phyloP scores from a whole-genome alignment of 2,113 vertebrate genomes.

The Heterotis niloticus region DNA sequence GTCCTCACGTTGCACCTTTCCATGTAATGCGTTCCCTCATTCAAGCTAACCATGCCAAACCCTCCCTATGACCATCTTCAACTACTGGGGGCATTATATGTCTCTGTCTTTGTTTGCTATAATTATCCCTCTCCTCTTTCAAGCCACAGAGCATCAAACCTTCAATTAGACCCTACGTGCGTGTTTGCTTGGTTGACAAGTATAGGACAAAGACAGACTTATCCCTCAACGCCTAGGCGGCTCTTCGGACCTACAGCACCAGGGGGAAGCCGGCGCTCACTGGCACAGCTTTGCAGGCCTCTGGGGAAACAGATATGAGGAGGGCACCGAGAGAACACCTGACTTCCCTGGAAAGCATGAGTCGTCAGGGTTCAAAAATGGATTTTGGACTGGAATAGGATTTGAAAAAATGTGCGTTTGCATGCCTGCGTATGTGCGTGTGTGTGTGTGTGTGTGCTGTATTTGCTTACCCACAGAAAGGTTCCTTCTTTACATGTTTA shows the following conservation, averaged over 20 bases:
- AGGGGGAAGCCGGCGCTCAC: no score
- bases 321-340: no score
- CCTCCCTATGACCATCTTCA: no score
- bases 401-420: background rate
- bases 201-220: background rate
- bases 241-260: no score
- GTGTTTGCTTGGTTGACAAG: background rate
- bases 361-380: background rate
- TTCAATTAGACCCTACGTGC: background rate
- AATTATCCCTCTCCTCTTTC: background rate
- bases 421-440: no score
- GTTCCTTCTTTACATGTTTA: background rate
- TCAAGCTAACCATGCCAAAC: no score
- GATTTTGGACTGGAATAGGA: background rate
- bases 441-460: no score
- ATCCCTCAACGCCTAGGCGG: no score
- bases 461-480: background rate
- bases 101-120: no score
- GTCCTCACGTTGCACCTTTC: no score
- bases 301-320: background rate
- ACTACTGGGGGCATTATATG: no score
- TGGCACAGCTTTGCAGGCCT: background rate
- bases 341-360: background rate
- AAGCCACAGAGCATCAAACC: background rate
- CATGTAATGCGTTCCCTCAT: no score